A percentile compares a stretch with the other conserved stretches of the same genome.
These are phyloP conservation scores for Aulostomus chinensis DNA, from an alignment of 2,797 vertebrate genomes.

Conservation along the genomic window DNA sequence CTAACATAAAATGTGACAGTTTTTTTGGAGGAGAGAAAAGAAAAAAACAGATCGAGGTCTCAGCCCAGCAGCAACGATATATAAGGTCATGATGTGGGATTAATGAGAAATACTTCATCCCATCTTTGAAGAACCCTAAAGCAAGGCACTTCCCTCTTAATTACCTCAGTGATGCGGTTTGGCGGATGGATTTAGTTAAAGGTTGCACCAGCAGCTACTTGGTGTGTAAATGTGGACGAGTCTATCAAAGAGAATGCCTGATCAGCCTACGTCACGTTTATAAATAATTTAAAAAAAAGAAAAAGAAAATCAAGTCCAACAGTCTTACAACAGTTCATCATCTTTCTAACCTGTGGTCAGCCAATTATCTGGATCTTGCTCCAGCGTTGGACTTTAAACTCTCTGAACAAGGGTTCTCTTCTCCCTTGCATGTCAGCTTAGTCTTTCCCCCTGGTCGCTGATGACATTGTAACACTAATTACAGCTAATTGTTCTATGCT, in stretches of 20 bases:
- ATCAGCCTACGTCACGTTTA: conserved; percentile 43
- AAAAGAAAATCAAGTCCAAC: conserved; percentile 1
- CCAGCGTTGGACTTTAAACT: conserved; percentile 57
- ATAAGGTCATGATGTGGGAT: conserved; percentile 51
- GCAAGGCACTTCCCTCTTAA: conserved; percentile 61
- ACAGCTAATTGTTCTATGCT: conserved; percentile 78
- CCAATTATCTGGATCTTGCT: conserved; percentile 70
- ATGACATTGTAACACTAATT: conserved; percentile 83
- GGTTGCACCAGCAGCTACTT: conserved; percentile 35
- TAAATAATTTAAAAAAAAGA: background rate
- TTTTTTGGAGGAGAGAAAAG: background rate
- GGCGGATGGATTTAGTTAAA: conserved; percentile 40
- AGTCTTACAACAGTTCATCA: conserved; percentile 54
- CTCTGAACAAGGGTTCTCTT: conserved; percentile 63
- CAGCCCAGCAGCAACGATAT: conserved; percentile 13
- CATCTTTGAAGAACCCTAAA: conserved; percentile 48
- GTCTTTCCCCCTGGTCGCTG: conserved; percentile 71
- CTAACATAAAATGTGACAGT: too few relatives aligned
- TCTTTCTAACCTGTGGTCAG: conserved; percentile 66
- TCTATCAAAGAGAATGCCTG: conserved; percentile 47
- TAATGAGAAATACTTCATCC: conserved; percentile 42
- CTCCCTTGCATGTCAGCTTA: conserved; percentile 65
- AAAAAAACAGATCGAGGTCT: background rate
- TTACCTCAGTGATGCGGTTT: conserved; percentile 47
- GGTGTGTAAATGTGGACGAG: conserved; percentile 33